Percentiles rank a stretch among this genome's conserved stretches.
These are phyloP conservation scores for Eulemur albifrons DNA, from an alignment of 2,797 vertebrate genomes.

Conservation along the genomic window DNA sequence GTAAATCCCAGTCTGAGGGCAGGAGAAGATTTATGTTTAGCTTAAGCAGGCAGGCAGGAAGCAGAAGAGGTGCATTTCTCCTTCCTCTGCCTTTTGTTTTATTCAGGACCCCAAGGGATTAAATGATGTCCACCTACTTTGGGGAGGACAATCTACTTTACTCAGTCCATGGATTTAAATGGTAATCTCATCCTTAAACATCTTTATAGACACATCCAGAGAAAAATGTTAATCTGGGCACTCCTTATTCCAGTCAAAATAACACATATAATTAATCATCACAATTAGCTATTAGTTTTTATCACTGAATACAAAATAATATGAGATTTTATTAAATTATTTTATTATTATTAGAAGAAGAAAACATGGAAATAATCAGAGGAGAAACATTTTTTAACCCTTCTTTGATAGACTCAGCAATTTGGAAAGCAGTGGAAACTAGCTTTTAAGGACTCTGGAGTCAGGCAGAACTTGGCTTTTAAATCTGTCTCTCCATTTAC, in stretches of 20 bases:
- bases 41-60: neutral
- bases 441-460: neutral
- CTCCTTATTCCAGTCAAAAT: neutral
- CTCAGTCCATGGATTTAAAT: neutral
- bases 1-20: neutral
- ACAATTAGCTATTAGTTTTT: neutral
- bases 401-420: neutral
- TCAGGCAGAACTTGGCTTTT: neutral
- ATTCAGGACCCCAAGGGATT: neutral
- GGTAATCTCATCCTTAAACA: neutral
- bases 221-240: neutral
- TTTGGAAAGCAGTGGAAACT: neutral
- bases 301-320: neutral
- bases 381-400: neutral
- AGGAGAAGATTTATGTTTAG: neutral
- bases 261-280: neutral
- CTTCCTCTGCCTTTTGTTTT: neutral
- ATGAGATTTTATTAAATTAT: neutral
- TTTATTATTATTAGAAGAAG: neutral
- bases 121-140: neutral
- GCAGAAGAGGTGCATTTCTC: neutral
- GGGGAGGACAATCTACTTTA: neutral
- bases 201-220: neutral
- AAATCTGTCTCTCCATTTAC: neutral
- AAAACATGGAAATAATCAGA: neutral